phyloP scores from a whole-genome alignment of 1,140 invertebrate genomes.

The Bilobella aurantiaca region DNA sequence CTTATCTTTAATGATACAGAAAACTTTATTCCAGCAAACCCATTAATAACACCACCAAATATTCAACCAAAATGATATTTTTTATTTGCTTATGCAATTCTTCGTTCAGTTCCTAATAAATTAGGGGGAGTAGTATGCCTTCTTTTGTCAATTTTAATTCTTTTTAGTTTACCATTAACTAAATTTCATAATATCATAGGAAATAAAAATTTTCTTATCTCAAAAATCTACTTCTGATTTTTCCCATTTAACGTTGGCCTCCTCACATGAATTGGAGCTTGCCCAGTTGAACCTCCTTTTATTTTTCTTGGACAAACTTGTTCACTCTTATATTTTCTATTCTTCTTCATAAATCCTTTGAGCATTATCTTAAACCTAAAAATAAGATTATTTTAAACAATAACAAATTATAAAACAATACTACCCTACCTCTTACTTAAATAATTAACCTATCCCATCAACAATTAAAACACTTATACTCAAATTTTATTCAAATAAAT shows the following conservation, averaged over 20 bases:
- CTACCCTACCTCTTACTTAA: no score
- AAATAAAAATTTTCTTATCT: slow-evolving; percentile 46
- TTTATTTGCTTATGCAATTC: slow-evolving; percentile 62
- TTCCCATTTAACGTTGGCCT: slow-evolving; percentile 46
- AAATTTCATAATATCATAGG: slow-evolving; percentile 47
- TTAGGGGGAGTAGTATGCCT: slow-evolving; percentile 58
- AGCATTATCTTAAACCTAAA: no score
- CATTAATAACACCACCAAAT: slow-evolving; percentile 55
- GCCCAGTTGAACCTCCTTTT: slow-evolving; percentile 51
- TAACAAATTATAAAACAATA: no score
- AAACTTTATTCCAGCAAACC: slow-evolving; percentile 58
- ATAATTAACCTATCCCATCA: no score
- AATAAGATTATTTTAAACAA: no score
- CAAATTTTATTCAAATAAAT: no score
- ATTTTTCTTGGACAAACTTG: slow-evolving; percentile 49
- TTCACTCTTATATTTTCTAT: slow-evolving; percentile 49
- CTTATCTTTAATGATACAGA: slow-evolving; percentile 53
- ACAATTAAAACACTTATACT: no score
- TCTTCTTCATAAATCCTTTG: no score
- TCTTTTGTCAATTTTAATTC: slow-evolving; percentile 51
- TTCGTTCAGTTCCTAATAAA: slow-evolving; percentile 63
- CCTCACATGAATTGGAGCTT: slow-evolving; percentile 56
- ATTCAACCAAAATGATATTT: slow-evolving; percentile 69
- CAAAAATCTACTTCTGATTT: slow-evolving; percentile 50
- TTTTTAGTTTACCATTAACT: slow-evolving; percentile 47